phyloP scores from a whole-genome alignment of 2,888 invertebrate genomes.

The Harpagoxenus sublaevis region DNA sequence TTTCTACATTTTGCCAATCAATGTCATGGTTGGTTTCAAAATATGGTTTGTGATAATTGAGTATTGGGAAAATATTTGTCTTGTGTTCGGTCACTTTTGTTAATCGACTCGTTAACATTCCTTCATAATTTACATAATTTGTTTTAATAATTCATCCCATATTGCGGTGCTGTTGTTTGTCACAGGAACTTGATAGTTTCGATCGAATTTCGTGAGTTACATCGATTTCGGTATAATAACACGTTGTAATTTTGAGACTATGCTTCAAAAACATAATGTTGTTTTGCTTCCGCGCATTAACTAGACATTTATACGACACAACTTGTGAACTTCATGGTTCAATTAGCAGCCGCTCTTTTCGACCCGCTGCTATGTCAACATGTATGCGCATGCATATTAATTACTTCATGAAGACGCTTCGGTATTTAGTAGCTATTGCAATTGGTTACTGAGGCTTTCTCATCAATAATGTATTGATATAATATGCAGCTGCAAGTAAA shows the following conservation, averaged over 20 bases:
- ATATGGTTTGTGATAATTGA: neutral
- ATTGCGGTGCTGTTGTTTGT: neutral
- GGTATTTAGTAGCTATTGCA: conserved; percentile 13
- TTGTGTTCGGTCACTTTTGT: neutral
- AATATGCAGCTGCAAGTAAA: neutral
- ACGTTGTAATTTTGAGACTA: conserved; percentile 10
- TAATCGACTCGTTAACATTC: neutral
- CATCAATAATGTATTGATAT: conserved; percentile 19
- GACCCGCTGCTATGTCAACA: conserved; percentile 21
- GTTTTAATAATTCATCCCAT: neutral
- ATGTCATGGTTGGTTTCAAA: neutral
- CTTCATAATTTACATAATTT: neutral
- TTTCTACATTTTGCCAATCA: neutral
- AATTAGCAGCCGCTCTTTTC: conserved; percentile 32
- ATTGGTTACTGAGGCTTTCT: neutral
- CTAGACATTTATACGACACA: conserved; percentile 17
- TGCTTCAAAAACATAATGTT: neutral
- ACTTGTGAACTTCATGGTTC: conserved; percentile 24
- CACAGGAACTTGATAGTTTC: neutral
- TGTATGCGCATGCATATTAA: conserved; percentile 50
- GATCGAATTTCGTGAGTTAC: conserved; percentile 2
- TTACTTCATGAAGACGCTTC: conserved; percentile 19
- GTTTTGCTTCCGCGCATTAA: neutral
- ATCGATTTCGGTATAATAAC: neutral
- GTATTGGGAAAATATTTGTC: neutral